These are phyloP conservation scores for Criorhina ranunculi DNA, from an alignment of 2,888 invertebrate genomes.

Conservation along the genomic window DNA sequence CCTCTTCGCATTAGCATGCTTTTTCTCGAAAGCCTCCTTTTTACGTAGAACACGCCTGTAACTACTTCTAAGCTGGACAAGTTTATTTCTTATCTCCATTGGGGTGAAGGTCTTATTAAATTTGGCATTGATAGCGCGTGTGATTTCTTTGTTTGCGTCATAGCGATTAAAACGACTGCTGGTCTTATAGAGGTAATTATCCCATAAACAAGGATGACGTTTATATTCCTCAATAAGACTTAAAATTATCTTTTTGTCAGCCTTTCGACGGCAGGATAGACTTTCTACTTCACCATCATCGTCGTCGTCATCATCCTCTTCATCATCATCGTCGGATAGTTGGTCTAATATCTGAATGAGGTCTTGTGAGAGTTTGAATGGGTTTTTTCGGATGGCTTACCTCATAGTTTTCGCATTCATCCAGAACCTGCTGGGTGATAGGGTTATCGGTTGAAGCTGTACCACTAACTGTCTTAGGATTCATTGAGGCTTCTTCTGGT, in stretches of 20 bases:
- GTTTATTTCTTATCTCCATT: slow-evolving; percentile 42
- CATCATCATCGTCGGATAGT: neutral
- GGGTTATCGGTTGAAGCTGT: neutral
- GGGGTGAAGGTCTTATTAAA: slow-evolving; percentile 37
- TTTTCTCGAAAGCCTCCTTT: slow-evolving; percentile 57
- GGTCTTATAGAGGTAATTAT: slow-evolving; percentile 34
- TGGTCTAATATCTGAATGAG: neutral
- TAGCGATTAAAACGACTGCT: slow-evolving; percentile 38
- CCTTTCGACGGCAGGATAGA: slow-evolving; percentile 12
- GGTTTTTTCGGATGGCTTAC: neutral
- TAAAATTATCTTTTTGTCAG: slow-evolving; percentile 20
- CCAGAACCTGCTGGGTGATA: neutral
- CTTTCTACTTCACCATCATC: neutral
- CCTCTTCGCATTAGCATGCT: slow-evolving; percentile 56
- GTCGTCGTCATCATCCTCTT: slow-evolving; percentile 1
- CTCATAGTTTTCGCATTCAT: neutral
- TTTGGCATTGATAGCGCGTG: slow-evolving; percentile 43
- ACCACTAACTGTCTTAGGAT: neutral
- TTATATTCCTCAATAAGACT: slow-evolving; percentile 32
- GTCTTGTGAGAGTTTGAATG: neutral
- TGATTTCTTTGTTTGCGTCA: slow-evolving; percentile 47
- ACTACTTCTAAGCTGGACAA: slow-evolving; percentile 50
- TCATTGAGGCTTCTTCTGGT: neutral
- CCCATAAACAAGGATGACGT: slow-evolving; percentile 38
- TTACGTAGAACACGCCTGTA: slow-evolving; percentile 49